Evolutionary conservation across 2,888 invertebrate genomes (phyloP), one percentile per base, ranked within the genome.

Genomic region (Epiblema foenella): DNA sequence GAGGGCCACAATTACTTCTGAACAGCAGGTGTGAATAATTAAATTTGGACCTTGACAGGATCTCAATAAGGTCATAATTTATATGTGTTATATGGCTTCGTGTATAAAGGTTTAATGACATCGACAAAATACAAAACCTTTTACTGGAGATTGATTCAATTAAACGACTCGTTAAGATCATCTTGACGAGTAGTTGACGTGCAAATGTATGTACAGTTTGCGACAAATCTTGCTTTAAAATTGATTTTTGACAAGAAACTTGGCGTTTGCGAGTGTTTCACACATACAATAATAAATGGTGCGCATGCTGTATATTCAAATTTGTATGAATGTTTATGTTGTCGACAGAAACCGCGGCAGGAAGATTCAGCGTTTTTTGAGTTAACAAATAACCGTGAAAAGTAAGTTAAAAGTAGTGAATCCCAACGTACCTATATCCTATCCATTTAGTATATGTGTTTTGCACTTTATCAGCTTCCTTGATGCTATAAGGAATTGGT

Each of bases 281-380:
- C 17, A 54, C 54, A 42, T 24, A 15, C 62, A 62, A 52, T 33
- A 54, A 69, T 54, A 42, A 66, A 67, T 66, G 71, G 56, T 67
- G 8, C 77, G 79, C 81, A 79, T 79, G 79, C 78, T 76, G 79
- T 75, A 73, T 76, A 70, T 74, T 75, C 73, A 78, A 75, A 78
- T 83, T 75, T 82, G 80, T 83, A 83, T 79, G 79, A 84, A 81
- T 85, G 80, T 84, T 80, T 81, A 78, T 82, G 83, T 88, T 88
- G 86, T 88, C 84, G 75, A 78, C 88, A 88, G 88, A 87, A 78
- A 83, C 80, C 79, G 85, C 80, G 83, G 64, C 56, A 79, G 78
- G 76, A 78, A 81, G 77, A 81, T 80, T 83, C 80, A 81, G 85
- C 85, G 79, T 84, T 83, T 79, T 81, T 82, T 77, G 72, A 76